Conservation (phyloP, 2,888 invertebrate genomes). For the Chaitophorus viminalis region DNA sequence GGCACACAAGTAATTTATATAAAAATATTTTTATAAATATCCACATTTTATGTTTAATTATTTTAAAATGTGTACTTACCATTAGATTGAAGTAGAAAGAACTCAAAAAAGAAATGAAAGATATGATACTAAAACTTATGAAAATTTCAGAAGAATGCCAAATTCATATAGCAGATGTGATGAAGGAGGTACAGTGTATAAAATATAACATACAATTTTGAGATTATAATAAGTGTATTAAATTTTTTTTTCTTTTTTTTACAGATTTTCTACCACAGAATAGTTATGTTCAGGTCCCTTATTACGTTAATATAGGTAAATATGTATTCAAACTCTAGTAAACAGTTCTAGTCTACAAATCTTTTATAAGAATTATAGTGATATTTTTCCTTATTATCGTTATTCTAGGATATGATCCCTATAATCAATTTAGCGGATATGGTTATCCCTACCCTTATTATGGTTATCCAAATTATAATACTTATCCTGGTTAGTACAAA, state of each 20-base stretch:
- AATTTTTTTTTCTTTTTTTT: background rate
- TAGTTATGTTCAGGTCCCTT: background rate
- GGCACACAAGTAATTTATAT: slow-evolving; percentile 72
- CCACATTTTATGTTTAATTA: background rate
- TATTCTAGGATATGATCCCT: slow-evolving; percentile 8
- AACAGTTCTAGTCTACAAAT: background rate
- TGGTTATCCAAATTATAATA: slow-evolving; percentile 77
- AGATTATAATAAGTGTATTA: background rate
- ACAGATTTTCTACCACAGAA: background rate
- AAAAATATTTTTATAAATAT: background rate
- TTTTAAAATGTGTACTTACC: background rate
- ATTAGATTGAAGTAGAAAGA: slow-evolving; percentile 89
- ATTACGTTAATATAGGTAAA: background rate
- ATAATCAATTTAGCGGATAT: slow-evolving; percentile 64
- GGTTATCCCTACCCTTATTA: slow-evolving; percentile 75
- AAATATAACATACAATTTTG: slow-evolving; percentile 67
- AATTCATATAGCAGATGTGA: slow-evolving; percentile 75
- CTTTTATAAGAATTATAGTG: background rate
- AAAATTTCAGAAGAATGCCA: slow-evolving; percentile 72
- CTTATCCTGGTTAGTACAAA: slow-evolving; percentile 62
- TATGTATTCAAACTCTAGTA: background rate
- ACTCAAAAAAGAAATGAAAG: slow-evolving; percentile 93
- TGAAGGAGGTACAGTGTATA: slow-evolving; percentile 71
- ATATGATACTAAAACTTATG: slow-evolving; percentile 68
- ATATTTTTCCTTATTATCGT: background rate